A percentile compares a stretch with the other conserved stretches of the same genome.
phyloP scores from a whole-genome alignment of 2,797 vertebrate genomes.

The Pagetopsis macropterus region DNA sequence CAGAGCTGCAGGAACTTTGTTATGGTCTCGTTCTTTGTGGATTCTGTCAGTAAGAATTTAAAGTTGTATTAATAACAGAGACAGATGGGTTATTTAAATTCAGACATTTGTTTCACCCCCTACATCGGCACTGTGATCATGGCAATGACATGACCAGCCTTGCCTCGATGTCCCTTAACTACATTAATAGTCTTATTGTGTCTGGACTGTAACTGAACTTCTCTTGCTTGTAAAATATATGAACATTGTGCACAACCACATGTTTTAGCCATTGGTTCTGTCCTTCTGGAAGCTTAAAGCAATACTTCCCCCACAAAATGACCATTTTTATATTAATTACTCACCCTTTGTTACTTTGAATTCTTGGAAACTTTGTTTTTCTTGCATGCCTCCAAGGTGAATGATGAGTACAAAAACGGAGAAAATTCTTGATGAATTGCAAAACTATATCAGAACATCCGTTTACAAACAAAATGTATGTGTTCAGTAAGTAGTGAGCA shows the following conservation, averaged over 20 bases:
- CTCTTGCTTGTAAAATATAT: neutral
- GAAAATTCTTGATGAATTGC: too few species aligned
- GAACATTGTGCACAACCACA: neutral
- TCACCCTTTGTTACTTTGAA: too few species aligned
- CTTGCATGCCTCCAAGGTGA: too few species aligned
- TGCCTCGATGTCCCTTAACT: neutral
- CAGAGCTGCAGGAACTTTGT: slow-evolving; percentile 99
- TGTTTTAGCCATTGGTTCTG: neutral
- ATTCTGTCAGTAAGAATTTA: slow-evolving; percentile 83
- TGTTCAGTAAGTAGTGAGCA: too few species aligned
- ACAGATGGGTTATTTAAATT: neutral
- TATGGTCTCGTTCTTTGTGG: slow-evolving; percentile 99
- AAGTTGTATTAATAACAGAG: slow-evolving; percentile 16
- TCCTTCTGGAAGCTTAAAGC: slow-evolving; percentile 1
- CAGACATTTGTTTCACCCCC: neutral
- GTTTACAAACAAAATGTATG: too few species aligned
- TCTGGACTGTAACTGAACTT: slow-evolving; percentile 8
- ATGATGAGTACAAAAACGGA: too few species aligned
- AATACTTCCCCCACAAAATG: too few species aligned
- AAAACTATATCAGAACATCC: too few species aligned
- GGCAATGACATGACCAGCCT: neutral
- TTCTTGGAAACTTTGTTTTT: too few species aligned
- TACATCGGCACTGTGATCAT: neutral
- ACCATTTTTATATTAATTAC: too few species aligned
- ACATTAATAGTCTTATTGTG: neutral